Base-by-base conservation (phyloP, 1,140 invertebrate genomes). In the Heliothis virescens region DNA sequence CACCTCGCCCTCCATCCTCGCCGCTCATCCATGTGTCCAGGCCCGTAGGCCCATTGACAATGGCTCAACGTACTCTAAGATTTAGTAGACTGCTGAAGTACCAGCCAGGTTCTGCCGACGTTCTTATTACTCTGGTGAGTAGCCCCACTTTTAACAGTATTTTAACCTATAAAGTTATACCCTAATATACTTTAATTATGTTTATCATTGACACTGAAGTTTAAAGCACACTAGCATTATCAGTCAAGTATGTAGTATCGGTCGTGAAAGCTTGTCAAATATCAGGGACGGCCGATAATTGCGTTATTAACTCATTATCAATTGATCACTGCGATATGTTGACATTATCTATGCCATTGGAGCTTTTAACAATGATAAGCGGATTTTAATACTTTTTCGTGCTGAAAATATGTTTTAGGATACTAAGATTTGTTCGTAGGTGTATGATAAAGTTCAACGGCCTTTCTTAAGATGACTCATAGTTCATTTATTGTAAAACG, bases 1-100 rank as follows among this genome's bases (percentile, higher is more conserved):
- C 90, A 18, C 88, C 90, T 15, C 88, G 86, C n/a, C 87, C 92
- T 87, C 89, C 88, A 41, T 86, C 93, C 47, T 94, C 93, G 29
- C 91, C 94, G 29, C 92, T 95, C 3, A 90, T 93, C 65, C 89
- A 91, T 60, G 79, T 82, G 15, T 95, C 95, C 0, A 85, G 91
- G 47, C 90, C 90, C 59, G 86, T 92, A 62, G 88, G 91, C 81
- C 90, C 91, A 0, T 82, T 97, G 60, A 97, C 96, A 1, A 96
- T 96, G 83, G 96, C 96, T 0, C 96, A 97, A 86, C 91, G 97
- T 63, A 97, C 96, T 9, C 92, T 97, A 53, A 93, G 96, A 79
- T 95, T 97, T 65, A 96, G 96, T 75, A 95, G 95, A 83, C 95
- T 97, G 62, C 95, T 97, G 82, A 96, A 94, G 73, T 94, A 94